Base-by-base conservation (phyloP, 2,888 invertebrate species). In the Meliscaeva auricollis region DNA sequence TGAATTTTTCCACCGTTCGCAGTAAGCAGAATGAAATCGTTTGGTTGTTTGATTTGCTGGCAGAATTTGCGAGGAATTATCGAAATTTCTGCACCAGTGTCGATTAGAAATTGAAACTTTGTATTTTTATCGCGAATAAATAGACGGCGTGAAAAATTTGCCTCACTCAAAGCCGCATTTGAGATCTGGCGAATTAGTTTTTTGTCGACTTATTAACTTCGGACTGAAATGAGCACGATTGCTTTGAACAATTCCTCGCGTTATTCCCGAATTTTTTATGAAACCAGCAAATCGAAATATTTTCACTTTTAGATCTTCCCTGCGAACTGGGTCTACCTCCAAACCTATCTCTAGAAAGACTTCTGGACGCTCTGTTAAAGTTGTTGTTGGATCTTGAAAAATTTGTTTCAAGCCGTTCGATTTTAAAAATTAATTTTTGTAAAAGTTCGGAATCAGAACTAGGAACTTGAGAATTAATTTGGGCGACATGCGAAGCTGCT, bases 1-100 rank as follows among this genome's bases (percentile, higher is more conserved):
- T 17, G 56, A 3, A 68, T 69, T 56, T 11, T 56, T 66, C 64
- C 66, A 20, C 75, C 52, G 32, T 75, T 75, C 26, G 75, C 75
- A 17, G 66, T 54, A 32, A 75, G 64, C 0, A 75, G 44, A n/a
- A 64, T 44, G 54, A 64, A 75, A 41, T 75, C 35, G 56, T 75
- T 66, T 26, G 46, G 46, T 56, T 56, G 38, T 3, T 22, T 66
- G 13, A 22, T 44, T 1, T 58, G 11, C 0, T 35, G 69, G 30
- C 41, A 77, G 46, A 69, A 32, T 77, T 38, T 58, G 1, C 35
- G 46, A 35, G 69, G 77, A 26, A 69, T 69, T 0, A 77, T 69
- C 20, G 54, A 69, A 50, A 68, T 50, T 11, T 68, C 68, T 11
- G 68, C 68, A 20, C 68, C 48, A 1, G 68, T 50, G 50, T 69